Evolutionary conservation across 2,888 invertebrate species (phyloP).

Genomic region (Pedicia rivosa): DNA sequence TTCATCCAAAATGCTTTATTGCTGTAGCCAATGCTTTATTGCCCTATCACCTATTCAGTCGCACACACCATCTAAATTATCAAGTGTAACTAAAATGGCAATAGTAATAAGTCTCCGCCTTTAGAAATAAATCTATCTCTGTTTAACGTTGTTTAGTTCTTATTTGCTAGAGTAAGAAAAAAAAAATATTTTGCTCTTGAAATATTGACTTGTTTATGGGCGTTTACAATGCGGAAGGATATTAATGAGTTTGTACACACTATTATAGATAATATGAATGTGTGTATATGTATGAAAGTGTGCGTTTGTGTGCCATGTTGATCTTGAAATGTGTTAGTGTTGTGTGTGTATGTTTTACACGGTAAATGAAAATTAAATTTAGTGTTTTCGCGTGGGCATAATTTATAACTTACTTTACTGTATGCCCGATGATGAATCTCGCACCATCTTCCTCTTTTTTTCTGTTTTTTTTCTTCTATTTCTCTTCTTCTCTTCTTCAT

Average conservation of each 20-base stretch:
- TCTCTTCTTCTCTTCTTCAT: too few species aligned
- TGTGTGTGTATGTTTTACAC: too few species aligned
- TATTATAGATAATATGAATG: background rate
- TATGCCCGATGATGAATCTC: too few species aligned
- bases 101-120: constrained; percentile 22
- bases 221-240: constrained; percentile 22
- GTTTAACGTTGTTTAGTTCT: constrained; percentile 1
- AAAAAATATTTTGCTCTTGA: constrained; percentile 6
- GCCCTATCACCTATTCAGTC: constrained; percentile 12
- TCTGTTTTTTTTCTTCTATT: too few species aligned
- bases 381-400: constrained; percentile 6
- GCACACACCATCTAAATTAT: constrained; percentile 8
- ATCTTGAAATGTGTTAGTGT: too few species aligned
- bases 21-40: constrained; percentile 30
- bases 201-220: constrained; percentile 28
- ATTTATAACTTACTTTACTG: constrained; percentile 5
- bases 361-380: too few species aligned
- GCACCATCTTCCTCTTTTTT: too few species aligned
- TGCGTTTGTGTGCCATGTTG: too few species aligned
- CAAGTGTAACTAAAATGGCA: too few species aligned
- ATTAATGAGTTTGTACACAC: constrained; percentile 12
- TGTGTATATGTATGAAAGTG: too few species aligned
- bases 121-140: constrained; percentile 3
- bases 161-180: constrained; percentile 1
- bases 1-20: constrained; percentile 24